These are phyloP conservation scores for Melipona beecheii DNA, from an alignment of 2,888 invertebrate genomes.

Conservation along the genomic window DNA sequence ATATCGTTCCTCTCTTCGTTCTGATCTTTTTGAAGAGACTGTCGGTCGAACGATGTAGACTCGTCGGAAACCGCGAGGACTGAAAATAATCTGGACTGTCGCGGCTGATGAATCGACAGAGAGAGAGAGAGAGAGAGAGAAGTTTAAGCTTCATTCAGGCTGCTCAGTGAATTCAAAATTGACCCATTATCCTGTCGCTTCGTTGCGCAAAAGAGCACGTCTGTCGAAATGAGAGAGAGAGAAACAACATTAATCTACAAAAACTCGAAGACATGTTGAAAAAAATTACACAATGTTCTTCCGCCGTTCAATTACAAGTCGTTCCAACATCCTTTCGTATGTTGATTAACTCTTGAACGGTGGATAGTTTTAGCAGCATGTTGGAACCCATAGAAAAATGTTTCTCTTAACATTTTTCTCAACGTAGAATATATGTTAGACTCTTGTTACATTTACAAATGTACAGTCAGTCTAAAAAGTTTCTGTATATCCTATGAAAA, in stretches of 20 bases:
- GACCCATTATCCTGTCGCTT: constrained; percentile 50
- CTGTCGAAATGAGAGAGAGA: constrained; percentile 18
- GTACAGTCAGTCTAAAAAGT: too few species aligned
- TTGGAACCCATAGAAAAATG: too few species aligned
- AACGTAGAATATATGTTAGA: too few species aligned
- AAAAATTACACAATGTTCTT: constrained; percentile 5
- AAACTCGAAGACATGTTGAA: constrained; percentile 30
- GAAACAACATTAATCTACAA: constrained; percentile 10
- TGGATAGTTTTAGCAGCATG: too few species aligned
- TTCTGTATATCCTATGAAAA: too few species aligned
- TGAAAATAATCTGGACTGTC: constrained; percentile 12
- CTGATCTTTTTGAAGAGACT: constrained; percentile 24
- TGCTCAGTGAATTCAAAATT: constrained; percentile 65
- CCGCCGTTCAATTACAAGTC: not conserved
- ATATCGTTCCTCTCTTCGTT: constrained; percentile 10
- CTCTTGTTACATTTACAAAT: too few species aligned
- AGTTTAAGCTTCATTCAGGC: constrained; percentile 57
- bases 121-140: constrained; percentile 6
- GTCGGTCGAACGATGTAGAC: not conserved
- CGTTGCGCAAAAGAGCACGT: constrained; percentile 44
- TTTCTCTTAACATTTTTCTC: too few species aligned
- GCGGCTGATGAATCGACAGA: not conserved
- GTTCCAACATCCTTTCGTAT: too few species aligned
- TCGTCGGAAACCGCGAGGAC: constrained; percentile 14
- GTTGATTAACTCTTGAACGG: too few species aligned